Evolutionary conservation across 2,113 vertebrate genomes (phyloP), one percentile per base, ranked within the genome.

Genomic region (Thamnaconus septentrionalis): DNA sequence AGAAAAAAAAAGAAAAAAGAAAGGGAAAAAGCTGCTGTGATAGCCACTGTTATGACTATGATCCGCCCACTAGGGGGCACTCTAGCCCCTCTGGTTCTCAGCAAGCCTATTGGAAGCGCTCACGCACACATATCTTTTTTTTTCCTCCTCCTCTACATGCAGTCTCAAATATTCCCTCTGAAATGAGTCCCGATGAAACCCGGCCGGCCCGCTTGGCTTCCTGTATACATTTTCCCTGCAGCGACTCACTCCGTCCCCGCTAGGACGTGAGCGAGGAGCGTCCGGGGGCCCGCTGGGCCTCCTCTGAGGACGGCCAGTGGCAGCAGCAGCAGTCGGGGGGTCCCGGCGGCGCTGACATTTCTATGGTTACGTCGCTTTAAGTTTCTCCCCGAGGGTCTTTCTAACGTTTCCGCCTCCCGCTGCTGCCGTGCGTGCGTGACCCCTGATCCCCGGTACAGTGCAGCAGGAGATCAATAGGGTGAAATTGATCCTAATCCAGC

Each of bases 261-360:
- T 59, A 76, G 72, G 73, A 74, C 61, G 81, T 80, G 74, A 85
- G 78, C 83, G 81, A 60, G 69, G 84, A 64, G 53, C 85, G 83
- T 88, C 85, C 83, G 61, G 79, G 65, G 76, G 78, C 62, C 75
- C 76, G 53, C 85, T 2, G 18, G 18, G 18, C 78, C 80, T 78
- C 76, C 64, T 51, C 56, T 40, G 76, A 81, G 76, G 61, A 65
- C 18, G 18, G 18, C 18, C 18, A 31, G 18, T 60, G 64, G 68
- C 64, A 60, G 73, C 80, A 78, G 78, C 66, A 31, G 2, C 18
- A 31, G 18, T 31, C 18, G 18, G 18, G 18, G 71, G 76, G 73
- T 77, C 77, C 64, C 66, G 58, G 73, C 43, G 64, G 76, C 79
- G 79, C 81, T 78, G 75, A 78, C 75, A 82, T 82, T 77, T 83